phyloP scores from a whole-genome alignment of 2,113 vertebrate genomes.

The Onychorhynchus coronatus region DNA sequence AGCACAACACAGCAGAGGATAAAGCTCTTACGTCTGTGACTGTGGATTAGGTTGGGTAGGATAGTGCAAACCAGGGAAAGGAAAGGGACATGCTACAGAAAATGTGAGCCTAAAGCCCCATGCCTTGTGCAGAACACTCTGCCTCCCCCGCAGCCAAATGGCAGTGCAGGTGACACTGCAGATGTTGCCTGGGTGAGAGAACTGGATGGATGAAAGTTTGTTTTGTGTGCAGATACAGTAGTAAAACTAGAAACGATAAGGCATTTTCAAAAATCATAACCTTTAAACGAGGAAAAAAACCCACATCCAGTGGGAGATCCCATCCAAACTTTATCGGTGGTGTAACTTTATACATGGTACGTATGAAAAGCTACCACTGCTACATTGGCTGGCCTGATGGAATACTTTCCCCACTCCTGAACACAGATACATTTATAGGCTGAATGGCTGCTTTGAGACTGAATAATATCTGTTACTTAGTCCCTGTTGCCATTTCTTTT shows the following conservation, averaged over 20 bases:
- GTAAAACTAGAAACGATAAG: neutral
- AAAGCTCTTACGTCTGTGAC: neutral
- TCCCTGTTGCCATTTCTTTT: neutral
- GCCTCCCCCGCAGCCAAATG: neutral
- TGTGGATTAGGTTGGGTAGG: neutral
- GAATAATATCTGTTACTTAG: neutral
- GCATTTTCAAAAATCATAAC: neutral
- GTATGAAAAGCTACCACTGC: neutral
- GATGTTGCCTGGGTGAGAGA: neutral
- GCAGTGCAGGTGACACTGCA: neutral
- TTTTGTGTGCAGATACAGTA: neutral
- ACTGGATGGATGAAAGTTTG: neutral
- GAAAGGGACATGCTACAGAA: neutral
- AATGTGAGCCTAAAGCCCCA: neutral
- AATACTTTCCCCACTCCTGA: neutral
- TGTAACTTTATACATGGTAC: neutral
- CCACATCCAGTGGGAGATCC: neutral
- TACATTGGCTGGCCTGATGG: neutral
- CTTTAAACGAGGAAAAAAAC: neutral
- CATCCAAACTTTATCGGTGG: neutral
- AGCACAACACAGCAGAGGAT: neutral
- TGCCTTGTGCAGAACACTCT: neutral
- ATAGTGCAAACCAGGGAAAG: neutral
- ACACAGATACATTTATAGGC: neutral
- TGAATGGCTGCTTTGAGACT: neutral